Conservation (phyloP, 2,888 invertebrate species). For the Anaspis maculata region DNA sequence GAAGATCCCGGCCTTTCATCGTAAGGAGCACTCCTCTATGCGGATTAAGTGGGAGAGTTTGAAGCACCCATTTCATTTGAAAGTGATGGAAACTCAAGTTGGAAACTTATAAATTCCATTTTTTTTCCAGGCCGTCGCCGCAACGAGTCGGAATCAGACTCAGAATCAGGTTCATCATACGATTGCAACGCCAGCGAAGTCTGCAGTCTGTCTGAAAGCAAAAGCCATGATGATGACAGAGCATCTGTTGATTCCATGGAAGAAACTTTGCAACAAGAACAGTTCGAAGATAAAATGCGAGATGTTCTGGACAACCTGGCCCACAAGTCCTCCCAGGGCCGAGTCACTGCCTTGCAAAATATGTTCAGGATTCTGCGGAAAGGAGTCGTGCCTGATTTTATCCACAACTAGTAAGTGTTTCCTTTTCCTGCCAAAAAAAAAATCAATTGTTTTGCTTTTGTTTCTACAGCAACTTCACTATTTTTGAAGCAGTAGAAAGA, state of each 20-base stretch:
- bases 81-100: too few species aligned
- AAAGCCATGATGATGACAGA: conserved; percentile 48
- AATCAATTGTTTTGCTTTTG: too few species aligned
- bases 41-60: too few species aligned
- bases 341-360: conserved; percentile 62
- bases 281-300: conserved; percentile 78
- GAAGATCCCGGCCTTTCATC: too few species aligned
- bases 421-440: too few species aligned
- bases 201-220: conserved; percentile 70
- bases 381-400: conserved; percentile 68
- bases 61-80: too few species aligned
- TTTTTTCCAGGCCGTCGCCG: too few species aligned
- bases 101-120: too few species aligned
- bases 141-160: too few species aligned
- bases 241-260: too few species aligned
- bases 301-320: conserved; percentile 81
- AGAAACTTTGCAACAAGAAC: conserved; percentile 56
- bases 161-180: too few species aligned
- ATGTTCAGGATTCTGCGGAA: conserved; percentile 68
- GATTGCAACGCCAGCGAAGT: conserved; percentile 73
- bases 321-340: conserved; percentile 82
- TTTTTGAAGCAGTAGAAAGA: conserved; percentile 74
- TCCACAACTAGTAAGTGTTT: too few species aligned
- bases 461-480: conserved; percentile 59
- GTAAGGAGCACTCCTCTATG: not conserved